These are phyloP conservation scores for Actenoides hombroni DNA, from an alignment of 2,113 vertebrate species.

Conservation along the genomic window DNA sequence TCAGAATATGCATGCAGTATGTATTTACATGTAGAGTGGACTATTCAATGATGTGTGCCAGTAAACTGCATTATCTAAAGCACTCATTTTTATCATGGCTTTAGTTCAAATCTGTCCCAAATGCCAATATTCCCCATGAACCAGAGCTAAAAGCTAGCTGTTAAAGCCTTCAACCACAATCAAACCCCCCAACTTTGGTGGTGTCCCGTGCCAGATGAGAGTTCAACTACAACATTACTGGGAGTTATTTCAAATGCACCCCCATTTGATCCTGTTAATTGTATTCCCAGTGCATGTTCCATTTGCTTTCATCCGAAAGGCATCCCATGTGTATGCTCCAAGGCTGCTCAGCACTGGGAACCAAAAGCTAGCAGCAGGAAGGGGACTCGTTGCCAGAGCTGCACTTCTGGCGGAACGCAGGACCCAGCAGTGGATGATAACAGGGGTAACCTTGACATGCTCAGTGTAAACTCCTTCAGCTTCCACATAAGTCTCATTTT, in stretches of 20 bases:
- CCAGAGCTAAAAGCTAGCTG: not conserved
- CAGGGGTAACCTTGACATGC: not conserved
- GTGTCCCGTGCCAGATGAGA: not conserved
- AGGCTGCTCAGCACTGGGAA: not conserved
- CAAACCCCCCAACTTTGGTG: not conserved
- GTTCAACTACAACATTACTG: not conserved
- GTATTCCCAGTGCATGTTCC: not conserved
- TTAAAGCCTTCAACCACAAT: not conserved
- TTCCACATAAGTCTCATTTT: not conserved
- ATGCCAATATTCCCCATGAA: not conserved
- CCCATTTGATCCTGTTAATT: not conserved
- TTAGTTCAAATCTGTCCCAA: not conserved
- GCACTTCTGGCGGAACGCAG: not conserved
- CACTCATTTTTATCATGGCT: not conserved
- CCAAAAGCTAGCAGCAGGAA: fast-evolving
- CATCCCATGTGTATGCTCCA: not conserved
- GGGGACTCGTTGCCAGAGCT: not conserved
- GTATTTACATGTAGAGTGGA: not conserved
- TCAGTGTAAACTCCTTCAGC: not conserved
- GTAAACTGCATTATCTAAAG: not conserved
- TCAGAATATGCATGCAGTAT: not conserved
- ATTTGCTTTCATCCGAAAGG: not conserved
- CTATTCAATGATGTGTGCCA: not conserved
- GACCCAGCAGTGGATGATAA: not conserved
- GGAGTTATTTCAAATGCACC: not conserved